Conservation (phyloP, 2,797 vertebrate species). For the Borostomias antarcticus region DNA sequence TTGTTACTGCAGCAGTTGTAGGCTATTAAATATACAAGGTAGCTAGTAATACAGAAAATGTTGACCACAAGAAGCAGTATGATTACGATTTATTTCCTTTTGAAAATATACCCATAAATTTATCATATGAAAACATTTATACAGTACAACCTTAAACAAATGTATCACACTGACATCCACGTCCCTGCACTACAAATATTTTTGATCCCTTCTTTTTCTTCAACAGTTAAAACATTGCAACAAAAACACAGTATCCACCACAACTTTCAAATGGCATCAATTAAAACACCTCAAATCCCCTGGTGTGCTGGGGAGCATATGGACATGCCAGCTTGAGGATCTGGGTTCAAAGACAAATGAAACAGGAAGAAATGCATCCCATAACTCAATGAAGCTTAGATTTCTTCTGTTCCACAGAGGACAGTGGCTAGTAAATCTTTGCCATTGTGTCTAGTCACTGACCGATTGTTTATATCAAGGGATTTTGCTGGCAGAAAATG, state of each 20-base stretch:
- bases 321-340: constrained; percentile 53
- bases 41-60: background rate
- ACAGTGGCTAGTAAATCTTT: constrained; percentile 61
- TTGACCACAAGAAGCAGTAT: constrained; percentile 59
- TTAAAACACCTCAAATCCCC: constrained; percentile 53
- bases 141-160: constrained; percentile 83
- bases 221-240: constrained; percentile 71
- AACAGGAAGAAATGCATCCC: constrained; percentile 40
- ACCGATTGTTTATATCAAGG: constrained; percentile 60
- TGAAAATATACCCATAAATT: constrained; percentile 86
- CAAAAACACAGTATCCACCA: constrained; percentile 60
- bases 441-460: constrained; percentile 51
- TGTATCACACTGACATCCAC: constrained; percentile 74
- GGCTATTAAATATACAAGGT: too few relatives aligned
- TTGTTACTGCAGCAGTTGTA: too few relatives aligned
- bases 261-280: constrained; percentile 66
- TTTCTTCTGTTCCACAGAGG: constrained; percentile 58
- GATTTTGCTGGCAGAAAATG: constrained; percentile 70
- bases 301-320: constrained; percentile 39
- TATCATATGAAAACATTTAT: constrained; percentile 82
- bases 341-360: constrained; percentile 55
- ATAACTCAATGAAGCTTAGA: constrained; percentile 68
- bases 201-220: constrained; percentile 33
- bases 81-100: constrained; percentile 81
- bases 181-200: constrained; percentile 76